Evolutionary conservation across 2,113 vertebrate genomes (phyloP).

Genomic region (Ammodytes marinus): DNA sequence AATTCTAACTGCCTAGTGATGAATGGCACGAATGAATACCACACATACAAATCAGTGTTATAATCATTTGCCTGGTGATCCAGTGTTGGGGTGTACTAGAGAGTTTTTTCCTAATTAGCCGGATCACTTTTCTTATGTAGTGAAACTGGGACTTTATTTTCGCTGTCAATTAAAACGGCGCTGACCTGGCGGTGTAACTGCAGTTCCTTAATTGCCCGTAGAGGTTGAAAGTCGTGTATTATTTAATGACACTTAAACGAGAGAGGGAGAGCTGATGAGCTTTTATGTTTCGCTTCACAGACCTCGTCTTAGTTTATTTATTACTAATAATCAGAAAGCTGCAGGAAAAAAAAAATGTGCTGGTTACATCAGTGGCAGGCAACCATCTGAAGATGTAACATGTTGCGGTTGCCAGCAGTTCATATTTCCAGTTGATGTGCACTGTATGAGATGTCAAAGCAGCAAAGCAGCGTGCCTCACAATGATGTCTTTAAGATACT

Average conservation of each 20-base stretch:
- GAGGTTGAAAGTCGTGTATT: constrained; percentile 56
- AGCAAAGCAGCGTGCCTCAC: neutral
- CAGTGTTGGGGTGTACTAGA: neutral
- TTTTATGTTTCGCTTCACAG: constrained; percentile 31
- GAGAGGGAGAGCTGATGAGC: constrained; percentile 23
- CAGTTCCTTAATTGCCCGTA: constrained; percentile 38
- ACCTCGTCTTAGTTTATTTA: constrained; percentile 2
- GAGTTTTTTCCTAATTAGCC: constrained; percentile 46
- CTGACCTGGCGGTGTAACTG: constrained; percentile 18
- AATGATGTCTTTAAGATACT: constrained; percentile 41
- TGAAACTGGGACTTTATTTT: constrained; percentile 50
- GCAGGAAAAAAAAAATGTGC: neutral
- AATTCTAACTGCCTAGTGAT: constrained; percentile 21
- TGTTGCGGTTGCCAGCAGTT: constrained; percentile 24
- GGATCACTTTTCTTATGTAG: constrained; percentile 36
- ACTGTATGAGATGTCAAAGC: constrained; percentile 42
- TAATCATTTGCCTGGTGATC: constrained; percentile 44
- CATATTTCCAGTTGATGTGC: constrained; percentile 49
- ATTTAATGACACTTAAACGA: constrained; percentile 55
- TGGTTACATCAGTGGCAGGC: neutral
- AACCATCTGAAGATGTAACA: constrained; percentile 5
- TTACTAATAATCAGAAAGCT: constrained; percentile 8
- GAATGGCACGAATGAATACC: constrained; percentile 20
- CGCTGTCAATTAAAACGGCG: constrained; percentile 34
- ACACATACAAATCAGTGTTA: constrained; percentile 37